A percentile compares a stretch with the other conserved stretches of the same genome.
Evolutionary conservation across 1,140 invertebrate species (phyloP).

Genomic region (Drosophila ironensis): DNA sequence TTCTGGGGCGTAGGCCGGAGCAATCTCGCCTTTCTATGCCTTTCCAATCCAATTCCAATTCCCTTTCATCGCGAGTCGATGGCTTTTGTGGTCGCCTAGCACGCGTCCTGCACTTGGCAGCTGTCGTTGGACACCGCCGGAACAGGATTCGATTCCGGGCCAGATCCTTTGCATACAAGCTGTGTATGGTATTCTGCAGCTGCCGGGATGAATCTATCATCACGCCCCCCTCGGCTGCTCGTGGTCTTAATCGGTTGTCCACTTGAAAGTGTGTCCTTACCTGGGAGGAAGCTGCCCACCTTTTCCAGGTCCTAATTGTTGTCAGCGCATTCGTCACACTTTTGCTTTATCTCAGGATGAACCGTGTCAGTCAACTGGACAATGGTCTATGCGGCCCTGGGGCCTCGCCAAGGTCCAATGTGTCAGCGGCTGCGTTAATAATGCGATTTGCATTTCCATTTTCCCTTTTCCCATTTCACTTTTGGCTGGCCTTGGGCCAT

Average conservation of each 20-base stretch:
- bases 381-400: slow-evolving; percentile 7
- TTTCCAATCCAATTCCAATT: slow-evolving; percentile 11
- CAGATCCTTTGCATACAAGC: slow-evolving; percentile 58
- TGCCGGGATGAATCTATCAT: slow-evolving; percentile 39
- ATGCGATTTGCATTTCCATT: slow-evolving; percentile 76
- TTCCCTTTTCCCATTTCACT: slow-evolving; percentile 4
- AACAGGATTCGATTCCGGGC: slow-evolving; percentile 22
- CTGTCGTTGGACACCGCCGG: slow-evolving; percentile 54
- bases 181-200: slow-evolving; percentile 47
- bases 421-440: slow-evolving; percentile 63
- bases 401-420: slow-evolving; percentile 35
- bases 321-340: slow-evolving; percentile 77
- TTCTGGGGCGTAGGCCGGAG: slow-evolving; percentile 54
- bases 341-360: slow-evolving; percentile 41
- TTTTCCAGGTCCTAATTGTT: slow-evolving; percentile 62
- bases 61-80: slow-evolving; percentile 53
- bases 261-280: slow-evolving; percentile 61
- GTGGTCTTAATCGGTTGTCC: slow-evolving; percentile 61
- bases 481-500: slow-evolving; percentile 42
- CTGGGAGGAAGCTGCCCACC: slow-evolving; percentile 25
- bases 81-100: slow-evolving; percentile 74
- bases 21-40: slow-evolving; percentile 49
- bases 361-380: slow-evolving; percentile 46
- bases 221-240: slow-evolving; percentile 9
- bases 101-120: slow-evolving; percentile 54